Percentiles rank a stretch among this genome's conserved stretches.
Evolutionary conservation across 2,797 vertebrate species (phyloP).

Genomic region (Diplodus sargus): DNA sequence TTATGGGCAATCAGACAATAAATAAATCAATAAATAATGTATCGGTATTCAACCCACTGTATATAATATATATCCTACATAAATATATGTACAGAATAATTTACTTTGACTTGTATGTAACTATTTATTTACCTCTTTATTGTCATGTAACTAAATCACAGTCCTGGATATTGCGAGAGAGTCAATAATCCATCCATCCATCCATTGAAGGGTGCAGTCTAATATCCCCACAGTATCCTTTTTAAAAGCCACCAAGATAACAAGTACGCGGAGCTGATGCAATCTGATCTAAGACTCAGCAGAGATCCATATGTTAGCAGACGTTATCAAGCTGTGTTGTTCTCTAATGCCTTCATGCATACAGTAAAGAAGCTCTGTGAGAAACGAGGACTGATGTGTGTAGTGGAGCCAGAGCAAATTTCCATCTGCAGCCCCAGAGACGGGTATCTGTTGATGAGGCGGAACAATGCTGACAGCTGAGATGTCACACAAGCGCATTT

Average conservation of each 20-base stretch:
- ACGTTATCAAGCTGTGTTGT: slow-evolving; percentile 45
- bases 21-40: too few relatives aligned
- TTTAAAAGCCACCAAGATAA: slow-evolving; percentile 36
- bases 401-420: slow-evolving; percentile 56
- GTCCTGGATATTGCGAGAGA: too few relatives aligned
- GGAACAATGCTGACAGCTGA: slow-evolving; percentile 69
- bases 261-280: slow-evolving; percentile 19
- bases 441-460: slow-evolving; percentile 57
- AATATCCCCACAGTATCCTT: slow-evolving; percentile 8
- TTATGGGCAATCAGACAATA: too few relatives aligned
- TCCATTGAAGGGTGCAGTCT: neutral
- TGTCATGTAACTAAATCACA: neutral
- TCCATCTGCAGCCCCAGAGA: slow-evolving; percentile 62
- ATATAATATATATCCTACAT: too few relatives aligned
- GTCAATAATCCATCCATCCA: neutral
- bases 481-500: slow-evolving; percentile 63
- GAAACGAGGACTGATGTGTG: slow-evolving; percentile 54
- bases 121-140: neutral
- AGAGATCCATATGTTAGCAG: slow-evolving; percentile 33
- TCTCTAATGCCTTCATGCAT: slow-evolving; percentile 43
- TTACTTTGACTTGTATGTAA: neutral
- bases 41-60: too few relatives aligned
- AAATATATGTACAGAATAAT: too few relatives aligned
- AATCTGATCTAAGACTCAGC: slow-evolving; percentile 35
- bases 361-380: slow-evolving; percentile 47